These are phyloP conservation scores for Hypsopygia costalis DNA, from an alignment of 2,888 invertebrate species.

Conservation along the genomic window DNA sequence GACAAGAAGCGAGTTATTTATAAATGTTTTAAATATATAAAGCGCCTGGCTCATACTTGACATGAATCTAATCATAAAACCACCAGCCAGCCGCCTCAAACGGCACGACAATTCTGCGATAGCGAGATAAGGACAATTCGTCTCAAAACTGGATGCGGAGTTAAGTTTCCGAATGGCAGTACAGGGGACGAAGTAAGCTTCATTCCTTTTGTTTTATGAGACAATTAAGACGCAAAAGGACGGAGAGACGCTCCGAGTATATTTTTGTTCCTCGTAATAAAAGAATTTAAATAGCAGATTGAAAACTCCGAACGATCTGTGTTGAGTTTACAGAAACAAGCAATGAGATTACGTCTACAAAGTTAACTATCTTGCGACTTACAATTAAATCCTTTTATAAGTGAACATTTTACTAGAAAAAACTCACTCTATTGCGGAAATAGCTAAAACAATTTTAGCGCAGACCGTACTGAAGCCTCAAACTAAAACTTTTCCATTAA, in stretches of 20 bases:
- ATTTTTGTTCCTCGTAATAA: slow-evolving; percentile 52
- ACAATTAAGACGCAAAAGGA: slow-evolving; percentile 57
- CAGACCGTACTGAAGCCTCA: slow-evolving; percentile 46
- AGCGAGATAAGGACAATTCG: slow-evolving; percentile 29
- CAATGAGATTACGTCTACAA: slow-evolving; percentile 22
- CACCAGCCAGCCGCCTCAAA: not conserved
- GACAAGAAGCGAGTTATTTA: no score
- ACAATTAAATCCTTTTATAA: slow-evolving; percentile 17
- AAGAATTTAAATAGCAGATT: slow-evolving; percentile 60
- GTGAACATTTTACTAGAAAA: slow-evolving; percentile 10
- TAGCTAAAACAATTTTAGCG: slow-evolving; percentile 49
- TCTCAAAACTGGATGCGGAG: slow-evolving; percentile 35
- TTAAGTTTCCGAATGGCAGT: slow-evolving; percentile 36
- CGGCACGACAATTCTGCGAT: slow-evolving; percentile 3
- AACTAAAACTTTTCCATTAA: slow-evolving; percentile 65
- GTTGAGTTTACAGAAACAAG: slow-evolving; percentile 40
- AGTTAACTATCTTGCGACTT: slow-evolving; percentile 21
- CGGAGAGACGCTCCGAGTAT: slow-evolving; percentile 45
- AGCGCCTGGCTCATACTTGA: not conserved
- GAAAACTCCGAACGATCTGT: slow-evolving; percentile 53
- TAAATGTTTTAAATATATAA: no score
- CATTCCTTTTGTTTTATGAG: slow-evolving; percentile 64
- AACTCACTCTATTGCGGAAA: slow-evolving; percentile 22
- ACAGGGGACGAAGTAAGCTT: slow-evolving; percentile 44
- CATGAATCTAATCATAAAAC: not conserved